These are phyloP conservation scores for Trissolcus brochymenae DNA, from an alignment of 2,888 invertebrate genomes.

Conservation along the genomic window DNA sequence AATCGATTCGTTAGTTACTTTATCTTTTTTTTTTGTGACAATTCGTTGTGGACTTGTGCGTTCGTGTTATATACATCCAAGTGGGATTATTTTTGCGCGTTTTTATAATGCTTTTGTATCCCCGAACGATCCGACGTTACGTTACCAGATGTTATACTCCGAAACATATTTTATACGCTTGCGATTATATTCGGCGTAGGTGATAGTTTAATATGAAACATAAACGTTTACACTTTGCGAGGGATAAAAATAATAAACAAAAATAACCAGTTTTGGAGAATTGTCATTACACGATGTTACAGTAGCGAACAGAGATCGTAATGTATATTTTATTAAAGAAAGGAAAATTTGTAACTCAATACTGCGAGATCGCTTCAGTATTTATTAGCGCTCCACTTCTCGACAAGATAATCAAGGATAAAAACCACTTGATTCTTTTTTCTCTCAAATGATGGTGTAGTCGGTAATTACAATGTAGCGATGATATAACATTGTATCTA, in stretches of 20 bases:
- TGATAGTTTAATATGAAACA: conserved; percentile 28
- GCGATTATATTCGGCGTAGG: conserved; percentile 19
- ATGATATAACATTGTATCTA: conserved; percentile 17
- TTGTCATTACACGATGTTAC: conserved; percentile 9
- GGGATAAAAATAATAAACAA: conserved; percentile 7
- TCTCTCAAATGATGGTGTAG: conserved; percentile 15
- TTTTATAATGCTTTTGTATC: conserved; percentile 30
- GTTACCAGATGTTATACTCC: conserved; percentile 17
- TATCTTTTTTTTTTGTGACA: conserved; percentile 1
- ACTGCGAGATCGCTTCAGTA: neutral
- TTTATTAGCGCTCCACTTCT: neutral
- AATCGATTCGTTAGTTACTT: neutral
- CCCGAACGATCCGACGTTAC: conserved; percentile 16
- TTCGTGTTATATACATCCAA: conserved; percentile 1
- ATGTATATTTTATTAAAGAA: conserved; percentile 35
- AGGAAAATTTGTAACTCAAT: conserved; percentile 22
- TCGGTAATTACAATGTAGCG: conserved; percentile 22
- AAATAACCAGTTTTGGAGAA: conserved; percentile 1
- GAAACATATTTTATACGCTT: conserved; percentile 36
- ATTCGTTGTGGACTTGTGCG: conserved; percentile 5
- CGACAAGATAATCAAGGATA: neutral
- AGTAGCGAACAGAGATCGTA: conserved; percentile 19
- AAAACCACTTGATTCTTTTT: neutral
- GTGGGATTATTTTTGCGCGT: neutral
- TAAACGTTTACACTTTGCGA: conserved; percentile 23